These are phyloP conservation scores for Australoheros facetus DNA, from an alignment of 2,797 vertebrate species.

Conservation along the genomic window DNA sequence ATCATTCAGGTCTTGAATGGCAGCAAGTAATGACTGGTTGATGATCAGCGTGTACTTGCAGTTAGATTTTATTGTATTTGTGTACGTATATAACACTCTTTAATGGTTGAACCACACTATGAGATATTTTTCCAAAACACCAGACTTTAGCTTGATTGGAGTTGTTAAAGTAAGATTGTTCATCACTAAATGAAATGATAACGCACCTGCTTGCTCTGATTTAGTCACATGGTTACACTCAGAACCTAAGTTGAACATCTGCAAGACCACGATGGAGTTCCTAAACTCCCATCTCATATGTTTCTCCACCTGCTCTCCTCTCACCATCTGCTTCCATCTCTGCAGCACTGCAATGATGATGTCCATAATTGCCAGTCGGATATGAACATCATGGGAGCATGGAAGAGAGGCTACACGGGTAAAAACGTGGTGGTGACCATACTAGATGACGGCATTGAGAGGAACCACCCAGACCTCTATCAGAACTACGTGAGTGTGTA, in stretches of 20 bases:
- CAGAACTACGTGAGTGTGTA: conserved; percentile 95
- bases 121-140: not conserved
- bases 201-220: not conserved
- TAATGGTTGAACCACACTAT: not conserved
- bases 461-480: conserved; percentile 94
- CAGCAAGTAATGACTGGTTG: not conserved
- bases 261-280: not conserved
- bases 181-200: not conserved
- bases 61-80: too few relatives aligned
- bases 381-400: conserved; percentile 99
- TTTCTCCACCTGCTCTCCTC: not conserved
- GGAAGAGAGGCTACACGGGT: conserved; percentile 98
- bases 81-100: too few relatives aligned
- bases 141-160: conserved; percentile 12
- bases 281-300: not conserved
- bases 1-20: not conserved
- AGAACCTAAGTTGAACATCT: not conserved
- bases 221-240: not conserved
- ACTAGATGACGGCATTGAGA: conserved; percentile 95
- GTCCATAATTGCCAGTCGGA: conserved; percentile 96
- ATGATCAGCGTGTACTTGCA: not conserved
- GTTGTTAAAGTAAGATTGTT: not conserved
- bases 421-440: conserved; percentile 97
- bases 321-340: conserved; percentile 1
- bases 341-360: conserved; percentile 95